Conservation (phyloP, 2,797 vertebrate genomes). For the Picus viridis region DNA sequence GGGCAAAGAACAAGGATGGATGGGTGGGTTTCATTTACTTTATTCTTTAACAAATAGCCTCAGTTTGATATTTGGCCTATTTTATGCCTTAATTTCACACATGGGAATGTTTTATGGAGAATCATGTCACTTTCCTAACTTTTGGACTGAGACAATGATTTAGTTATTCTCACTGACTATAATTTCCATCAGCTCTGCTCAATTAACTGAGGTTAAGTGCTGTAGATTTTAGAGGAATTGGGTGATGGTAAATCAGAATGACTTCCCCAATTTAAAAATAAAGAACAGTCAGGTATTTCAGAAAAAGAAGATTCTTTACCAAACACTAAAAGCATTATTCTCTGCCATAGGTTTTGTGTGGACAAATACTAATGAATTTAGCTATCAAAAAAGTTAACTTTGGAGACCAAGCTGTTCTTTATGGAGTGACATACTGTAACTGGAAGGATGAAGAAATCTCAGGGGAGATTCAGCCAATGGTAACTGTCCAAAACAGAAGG, state of each 20-base stretch:
- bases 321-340: neutral
- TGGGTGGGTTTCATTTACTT: too few species aligned
- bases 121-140: too few species aligned
- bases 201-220: constrained; percentile 37
- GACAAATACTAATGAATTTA: neutral
- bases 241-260: constrained; percentile 14
- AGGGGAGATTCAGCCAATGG: neutral
- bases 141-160: neutral
- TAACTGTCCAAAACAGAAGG: rapidly evolving
- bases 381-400: neutral
- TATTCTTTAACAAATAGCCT: too few species aligned
- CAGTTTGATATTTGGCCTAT: too few species aligned
- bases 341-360: neutral
- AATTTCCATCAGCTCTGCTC: constrained; percentile 37
- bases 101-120: too few species aligned
- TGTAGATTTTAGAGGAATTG: constrained; percentile 26
- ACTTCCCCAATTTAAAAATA: neutral
- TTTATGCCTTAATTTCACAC: too few species aligned
- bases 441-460: neutral
- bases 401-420: neutral
- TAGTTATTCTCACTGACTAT: neutral
- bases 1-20: too few species aligned
- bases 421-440: neutral
- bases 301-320: neutral
- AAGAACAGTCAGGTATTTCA: neutral